Conservation (phyloP, 2,797 vertebrate species). For the Heliangelus exortis region DNA sequence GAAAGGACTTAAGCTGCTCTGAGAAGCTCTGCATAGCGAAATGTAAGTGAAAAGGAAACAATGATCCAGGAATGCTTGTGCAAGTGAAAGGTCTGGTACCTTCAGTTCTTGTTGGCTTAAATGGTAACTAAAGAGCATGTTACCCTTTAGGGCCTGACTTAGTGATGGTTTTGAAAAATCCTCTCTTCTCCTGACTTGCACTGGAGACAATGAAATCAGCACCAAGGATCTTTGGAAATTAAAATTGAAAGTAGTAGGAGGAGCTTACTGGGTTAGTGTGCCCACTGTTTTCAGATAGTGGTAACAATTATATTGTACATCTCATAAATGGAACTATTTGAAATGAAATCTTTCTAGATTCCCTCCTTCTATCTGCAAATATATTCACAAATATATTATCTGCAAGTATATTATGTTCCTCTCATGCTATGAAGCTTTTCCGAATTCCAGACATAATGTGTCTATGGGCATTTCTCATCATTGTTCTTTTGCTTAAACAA, state of each 20-base stretch:
- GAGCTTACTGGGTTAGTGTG: background rate
- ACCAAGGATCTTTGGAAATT: background rate
- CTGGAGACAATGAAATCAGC: background rate
- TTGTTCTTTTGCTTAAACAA: background rate
- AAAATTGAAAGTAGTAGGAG: background rate
- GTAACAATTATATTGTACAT: background rate
- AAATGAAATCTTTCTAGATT: background rate
- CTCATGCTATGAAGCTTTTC: background rate
- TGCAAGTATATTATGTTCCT: too few relatives aligned
- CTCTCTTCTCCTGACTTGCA: background rate
- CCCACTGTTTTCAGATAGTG: background rate
- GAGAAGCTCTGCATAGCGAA: background rate
- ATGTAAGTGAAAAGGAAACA: background rate
- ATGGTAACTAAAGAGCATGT: background rate
- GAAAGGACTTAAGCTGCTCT: background rate
- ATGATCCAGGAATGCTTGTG: background rate
- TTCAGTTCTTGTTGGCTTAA: background rate
- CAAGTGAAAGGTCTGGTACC: background rate
- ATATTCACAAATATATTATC: background rate
- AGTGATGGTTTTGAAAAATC: background rate
- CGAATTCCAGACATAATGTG: background rate
- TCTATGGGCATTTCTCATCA: fast-evolving
- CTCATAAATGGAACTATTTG: background rate
- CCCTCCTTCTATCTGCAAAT: background rate
- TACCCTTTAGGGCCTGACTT: background rate